Base-by-base conservation (phyloP, 2,888 invertebrate species). In the Eupithecia tripunctaria region DNA sequence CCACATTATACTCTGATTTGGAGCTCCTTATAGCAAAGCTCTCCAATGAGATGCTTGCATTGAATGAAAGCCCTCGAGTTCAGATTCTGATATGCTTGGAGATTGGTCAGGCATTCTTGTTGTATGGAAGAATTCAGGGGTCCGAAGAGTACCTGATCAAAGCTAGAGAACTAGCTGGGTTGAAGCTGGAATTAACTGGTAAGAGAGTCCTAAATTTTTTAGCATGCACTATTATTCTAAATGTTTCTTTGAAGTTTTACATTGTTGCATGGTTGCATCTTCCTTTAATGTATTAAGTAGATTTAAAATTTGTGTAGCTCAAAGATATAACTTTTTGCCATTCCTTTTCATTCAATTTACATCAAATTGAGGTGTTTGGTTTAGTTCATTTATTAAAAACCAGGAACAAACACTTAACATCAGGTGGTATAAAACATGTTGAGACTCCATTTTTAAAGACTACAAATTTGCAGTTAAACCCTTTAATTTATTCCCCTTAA, bases 101-200 rank as follows among this genome's bases (percentile, higher is more conserved):
- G 82, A 88, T 95, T 78, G 95, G 95, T 74, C 96, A 97, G 82
- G 96, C 97, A 14, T 97, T 96, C 85, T 91, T 97, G 64, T 91
- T 96, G 68, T 98, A 97, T 87, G 96, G 96, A 79, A 96, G 97
- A 80, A 95, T 97, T 18, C 95, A 96, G 56, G 95, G 96, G 80
- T 96, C 97, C 0, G 96, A 96, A 70, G 95, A 96, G 75, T 95
- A 96, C 83, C 92, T 98, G 70, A 89, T 95, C 8, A 92, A 93
- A 64, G 97, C 97, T 0, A 95, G 95, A 78, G 92, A 95, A 62
- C 86, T 96, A 59, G 93, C 97, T 38, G 96, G 96, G 7, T 88
- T 99, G 60, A 95, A 95, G 63, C 90, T 98, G 60, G 95, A 96
- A 81, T 94, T 98, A 6, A 96, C 95, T 87, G 97, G 97, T 96